Evolutionary conservation across 2,797 vertebrate species (phyloP).

Genomic region (Linurgus olivaceus): DNA sequence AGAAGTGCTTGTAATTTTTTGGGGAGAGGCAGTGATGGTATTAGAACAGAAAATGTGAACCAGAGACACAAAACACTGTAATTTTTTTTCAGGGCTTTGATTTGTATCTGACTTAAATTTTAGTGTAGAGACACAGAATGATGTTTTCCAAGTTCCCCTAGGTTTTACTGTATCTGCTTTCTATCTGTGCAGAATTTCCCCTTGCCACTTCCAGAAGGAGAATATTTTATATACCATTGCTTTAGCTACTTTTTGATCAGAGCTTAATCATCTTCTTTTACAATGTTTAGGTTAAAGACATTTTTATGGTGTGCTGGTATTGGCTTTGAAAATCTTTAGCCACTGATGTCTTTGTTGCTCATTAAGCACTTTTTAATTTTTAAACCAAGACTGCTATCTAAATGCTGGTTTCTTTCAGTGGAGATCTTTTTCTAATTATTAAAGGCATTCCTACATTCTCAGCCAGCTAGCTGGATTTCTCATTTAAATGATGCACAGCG

Average conservation of each 20-base stretch:
- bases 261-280: slow-evolving; percentile 22
- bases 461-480: not conserved
- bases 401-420: slow-evolving; percentile 2
- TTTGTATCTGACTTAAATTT: slow-evolving; percentile 17
- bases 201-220: not conserved
- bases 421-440: slow-evolving; percentile 6
- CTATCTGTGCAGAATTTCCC: not conserved
- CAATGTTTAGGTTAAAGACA: slow-evolving; percentile 39
- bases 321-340: slow-evolving; percentile 48
- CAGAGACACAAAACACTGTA: not conserved
- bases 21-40: not conserved
- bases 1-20: not conserved
- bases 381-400: slow-evolving; percentile 8
- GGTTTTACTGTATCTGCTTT: slow-evolving; percentile 17
- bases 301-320: slow-evolving; percentile 18
- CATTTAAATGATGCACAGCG: not conserved
- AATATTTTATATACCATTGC: slow-evolving; percentile 26
- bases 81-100: not conserved
- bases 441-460: not conserved
- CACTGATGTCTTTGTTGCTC: slow-evolving; percentile 20
- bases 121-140: not conserved
- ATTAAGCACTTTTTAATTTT: slow-evolving; percentile 35
- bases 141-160: slow-evolving; percentile 4
- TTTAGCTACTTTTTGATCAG: slow-evolving; percentile 23
- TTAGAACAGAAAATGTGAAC: not conserved